Percentiles rank a stretch among this genome's conserved stretches.
Evolutionary conservation across 2,888 invertebrate species (phyloP).

Genomic region (Diarsia dahlii): DNA sequence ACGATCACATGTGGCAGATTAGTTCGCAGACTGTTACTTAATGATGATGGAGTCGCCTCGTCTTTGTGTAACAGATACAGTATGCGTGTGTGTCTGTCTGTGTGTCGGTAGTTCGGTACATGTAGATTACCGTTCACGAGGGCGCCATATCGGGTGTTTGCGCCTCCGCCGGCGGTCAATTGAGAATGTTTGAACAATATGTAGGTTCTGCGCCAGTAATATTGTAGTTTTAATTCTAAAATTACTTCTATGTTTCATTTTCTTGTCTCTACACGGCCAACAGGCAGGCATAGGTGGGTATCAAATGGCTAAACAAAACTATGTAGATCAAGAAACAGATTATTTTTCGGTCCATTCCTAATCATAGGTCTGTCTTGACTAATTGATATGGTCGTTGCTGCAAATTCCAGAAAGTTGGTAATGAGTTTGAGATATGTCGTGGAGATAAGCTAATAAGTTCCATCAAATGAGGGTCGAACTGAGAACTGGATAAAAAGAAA

Average conservation of each 20-base stretch:
- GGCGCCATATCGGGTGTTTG: conserved; percentile 67
- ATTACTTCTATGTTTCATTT: conserved; percentile 29
- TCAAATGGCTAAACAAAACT: conserved; percentile 18
- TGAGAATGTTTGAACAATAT: conserved; percentile 77
- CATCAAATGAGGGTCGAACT: conserved; percentile 15
- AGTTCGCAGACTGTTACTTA: conserved; percentile 35
- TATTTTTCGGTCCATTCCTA: conserved; percentile 7
- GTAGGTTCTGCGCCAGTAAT: conserved; percentile 66
- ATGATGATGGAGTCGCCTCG: conserved; percentile 46
- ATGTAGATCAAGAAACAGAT: conserved; percentile 5
- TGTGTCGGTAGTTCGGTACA: conserved; percentile 49
- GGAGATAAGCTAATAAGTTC: conserved; percentile 33
- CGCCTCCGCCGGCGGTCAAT: conserved; percentile 66
- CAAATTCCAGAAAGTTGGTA: conserved; percentile 43
- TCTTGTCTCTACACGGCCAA: conserved; percentile 21
- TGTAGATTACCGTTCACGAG: conserved; percentile 67
- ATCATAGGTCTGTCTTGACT: conserved; percentile 24
- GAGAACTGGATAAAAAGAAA: neutral
- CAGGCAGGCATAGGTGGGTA: neutral
- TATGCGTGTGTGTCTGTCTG: conserved; percentile 32
- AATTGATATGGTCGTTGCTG: conserved; percentile 27
- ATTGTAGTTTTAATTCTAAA: conserved; percentile 56
- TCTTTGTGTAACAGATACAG: conserved; percentile 55
- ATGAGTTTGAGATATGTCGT: conserved; percentile 42
- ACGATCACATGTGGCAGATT: conserved; percentile 15